Evolutionary conservation across 2,888 invertebrate species (phyloP), one percentile per base, ranked within the genome.

Genomic region (Melolontha melolontha): DNA sequence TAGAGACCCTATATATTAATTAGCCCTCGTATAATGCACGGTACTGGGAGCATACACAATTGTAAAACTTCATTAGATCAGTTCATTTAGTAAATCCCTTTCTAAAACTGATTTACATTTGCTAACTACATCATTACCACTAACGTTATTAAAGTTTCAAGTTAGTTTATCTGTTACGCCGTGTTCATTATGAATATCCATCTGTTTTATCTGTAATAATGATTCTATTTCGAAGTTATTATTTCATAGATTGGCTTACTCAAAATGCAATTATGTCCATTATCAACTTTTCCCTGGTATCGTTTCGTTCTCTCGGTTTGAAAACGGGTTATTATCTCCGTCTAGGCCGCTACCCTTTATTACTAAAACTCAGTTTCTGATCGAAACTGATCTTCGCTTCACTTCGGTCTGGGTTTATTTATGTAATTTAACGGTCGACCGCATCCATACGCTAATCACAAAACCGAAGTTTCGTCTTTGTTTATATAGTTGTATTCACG

Each of bases 401-500:
- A 29, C 8, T 47, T 59, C 47, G 59, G 44, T 47, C 59, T 59
- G 34, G 47, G 59, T 47, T 59, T 59, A 59, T 59, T 59, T 59
- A 59, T 59, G 59, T 59, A 59, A 59, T 59, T 59, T 59, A 27
- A 47, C 59, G 59, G 59, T 16, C 34, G 59, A 59, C 59, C 59
- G 47, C 59, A 59, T 59, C 59, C 47, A 59, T 59, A 47, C 59
- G 47, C 44, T 59, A 59, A 59, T 59, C 44, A 59, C 27, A 59
- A 14, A 47, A 44, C 59, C 47, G 22, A 47, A 41, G 34, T 59
- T 47, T 59, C 14, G 47, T 34, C 6, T 34, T 44, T 59, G 59
- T 59, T 59, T 42, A 59, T 34, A 11, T 57, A 42, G 57, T 59
- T 59, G 44, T 47, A 44, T 47, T 59, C 59, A n/a, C 34, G 47